Conservation (phyloP, 2,888 invertebrate species). For the Tenthredo livida region DNA sequence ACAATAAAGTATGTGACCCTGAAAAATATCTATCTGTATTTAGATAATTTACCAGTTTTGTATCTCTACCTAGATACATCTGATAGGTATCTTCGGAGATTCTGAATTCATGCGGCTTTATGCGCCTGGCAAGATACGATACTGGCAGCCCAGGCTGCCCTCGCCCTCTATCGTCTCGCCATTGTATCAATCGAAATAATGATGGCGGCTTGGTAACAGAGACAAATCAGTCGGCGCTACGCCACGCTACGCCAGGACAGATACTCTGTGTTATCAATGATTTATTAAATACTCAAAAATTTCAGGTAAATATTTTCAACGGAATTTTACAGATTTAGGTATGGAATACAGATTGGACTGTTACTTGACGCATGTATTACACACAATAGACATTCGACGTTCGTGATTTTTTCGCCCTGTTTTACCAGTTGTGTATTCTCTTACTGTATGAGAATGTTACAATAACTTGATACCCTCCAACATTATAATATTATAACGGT, state of each 20-base stretch:
- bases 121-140: constrained; percentile 33
- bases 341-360: neutral
- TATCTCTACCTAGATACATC: neutral
- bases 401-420: neutral
- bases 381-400: neutral
- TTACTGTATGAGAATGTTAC: neutral
- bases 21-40: neutral
- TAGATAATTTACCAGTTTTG: neutral
- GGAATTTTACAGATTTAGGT: neutral
- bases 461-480: neutral
- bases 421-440: constrained; percentile 4
- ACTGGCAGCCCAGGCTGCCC: constrained; percentile 9
- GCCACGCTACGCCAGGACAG: constrained; percentile 55
- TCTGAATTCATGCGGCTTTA: neutral
- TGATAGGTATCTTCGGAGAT: neutral
- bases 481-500: neutral
- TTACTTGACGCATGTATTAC: neutral
- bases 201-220: constrained; percentile 58
- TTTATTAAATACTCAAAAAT: constrained; percentile 27
- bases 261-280: constrained; percentile 50
- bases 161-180: constrained; percentile 4
- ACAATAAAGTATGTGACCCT: neutral
- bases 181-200: constrained; percentile 35
- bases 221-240: constrained; percentile 47
- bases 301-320: constrained; percentile 1